Conservation (phyloP, 2,888 invertebrate species). For the Latrodectus hesperus region DNA sequence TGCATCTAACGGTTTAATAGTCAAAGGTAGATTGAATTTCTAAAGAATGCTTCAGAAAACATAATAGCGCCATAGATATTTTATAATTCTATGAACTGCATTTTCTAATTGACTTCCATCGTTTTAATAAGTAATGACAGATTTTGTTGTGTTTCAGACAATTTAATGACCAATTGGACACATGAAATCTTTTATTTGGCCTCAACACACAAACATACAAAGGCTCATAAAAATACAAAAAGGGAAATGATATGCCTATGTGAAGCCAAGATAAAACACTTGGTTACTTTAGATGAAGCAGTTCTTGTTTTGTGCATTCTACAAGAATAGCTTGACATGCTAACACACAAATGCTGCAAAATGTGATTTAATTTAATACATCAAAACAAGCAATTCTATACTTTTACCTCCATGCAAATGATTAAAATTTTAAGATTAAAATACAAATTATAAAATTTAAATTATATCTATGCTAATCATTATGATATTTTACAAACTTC, state of each 20-base stretch:
- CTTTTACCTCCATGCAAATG: slow-evolving; percentile 56
- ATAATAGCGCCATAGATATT: too few relatives aligned
- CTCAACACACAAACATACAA: slow-evolving; percentile 67
- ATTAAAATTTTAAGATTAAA: neutral
- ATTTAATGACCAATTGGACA: slow-evolving; percentile 31
- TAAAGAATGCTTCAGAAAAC: too few relatives aligned
- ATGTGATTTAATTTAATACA: slow-evolving; percentile 55
- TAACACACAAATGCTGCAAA: slow-evolving; percentile 65
- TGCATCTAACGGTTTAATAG: too few relatives aligned
- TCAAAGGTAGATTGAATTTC: too few relatives aligned
- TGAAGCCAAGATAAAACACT: slow-evolving; percentile 62
- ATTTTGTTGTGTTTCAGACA: too few relatives aligned
- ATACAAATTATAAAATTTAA: too few relatives aligned
- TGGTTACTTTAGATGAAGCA: slow-evolving; percentile 60
- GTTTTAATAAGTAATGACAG: too few relatives aligned
- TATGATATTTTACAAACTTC: too few relatives aligned
- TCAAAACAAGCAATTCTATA: slow-evolving; percentile 49
- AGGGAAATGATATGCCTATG: slow-evolving; percentile 66
- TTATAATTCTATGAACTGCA: too few relatives aligned
- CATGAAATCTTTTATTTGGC: slow-evolving; percentile 67
- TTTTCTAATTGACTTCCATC: too few relatives aligned
- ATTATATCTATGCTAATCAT: too few relatives aligned
- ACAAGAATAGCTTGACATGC: slow-evolving; percentile 45
- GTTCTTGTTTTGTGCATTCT: slow-evolving; percentile 56
- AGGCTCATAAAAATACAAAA: slow-evolving; percentile 67